These are phyloP conservation scores for Corapipo altera DNA, from an alignment of 2,113 vertebrate species.

Conservation along the genomic window DNA sequence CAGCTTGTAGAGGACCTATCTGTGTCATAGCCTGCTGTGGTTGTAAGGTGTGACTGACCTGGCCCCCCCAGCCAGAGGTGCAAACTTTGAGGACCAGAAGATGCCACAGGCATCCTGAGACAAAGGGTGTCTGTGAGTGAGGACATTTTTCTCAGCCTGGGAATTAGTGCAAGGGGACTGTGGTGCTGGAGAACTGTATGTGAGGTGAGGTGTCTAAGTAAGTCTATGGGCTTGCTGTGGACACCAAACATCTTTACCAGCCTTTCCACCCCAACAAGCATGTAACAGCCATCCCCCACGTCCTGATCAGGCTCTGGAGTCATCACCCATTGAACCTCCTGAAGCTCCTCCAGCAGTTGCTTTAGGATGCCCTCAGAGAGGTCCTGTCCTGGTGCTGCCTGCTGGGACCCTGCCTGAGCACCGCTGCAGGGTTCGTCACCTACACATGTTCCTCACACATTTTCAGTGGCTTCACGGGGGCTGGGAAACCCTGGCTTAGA, in stretches of 20 bases:
- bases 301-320: neutral
- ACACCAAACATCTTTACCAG: neutral
- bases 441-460: neutral
- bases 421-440: neutral
- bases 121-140: fast-evolving
- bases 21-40: neutral
- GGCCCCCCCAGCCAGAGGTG: neutral
- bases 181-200: neutral
- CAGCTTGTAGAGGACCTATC: neutral
- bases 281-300: fast-evolving
- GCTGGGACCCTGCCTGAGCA: neutral
- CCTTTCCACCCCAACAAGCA: neutral
- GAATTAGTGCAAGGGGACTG: neutral
- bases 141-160: neutral
- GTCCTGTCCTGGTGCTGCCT: neutral
- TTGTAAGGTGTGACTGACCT: neutral
- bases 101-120: neutral
- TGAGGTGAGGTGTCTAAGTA: neutral
- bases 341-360: neutral
- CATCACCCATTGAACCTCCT: neutral
- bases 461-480: neutral
- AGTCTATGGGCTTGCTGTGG: neutral
- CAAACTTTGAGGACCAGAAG: neutral
- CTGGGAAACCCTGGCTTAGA: neutral
- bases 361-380: neutral